Evolutionary conservation across 2,888 invertebrate genomes (phyloP).

Genomic region (Tineola bisselliella): DNA sequence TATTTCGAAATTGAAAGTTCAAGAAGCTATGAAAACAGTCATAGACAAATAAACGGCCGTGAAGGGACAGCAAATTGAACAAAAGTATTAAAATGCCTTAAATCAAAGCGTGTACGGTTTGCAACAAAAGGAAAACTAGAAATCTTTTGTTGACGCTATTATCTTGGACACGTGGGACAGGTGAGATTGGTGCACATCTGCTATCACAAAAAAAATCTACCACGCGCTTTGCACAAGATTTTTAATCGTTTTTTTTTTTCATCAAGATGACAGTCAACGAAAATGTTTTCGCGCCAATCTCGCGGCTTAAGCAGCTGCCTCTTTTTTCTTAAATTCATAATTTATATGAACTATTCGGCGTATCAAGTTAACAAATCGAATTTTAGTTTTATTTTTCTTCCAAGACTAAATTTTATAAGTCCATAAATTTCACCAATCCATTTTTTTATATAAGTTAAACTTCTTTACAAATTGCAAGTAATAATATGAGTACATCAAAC

Average conservation of each 20-base stretch:
- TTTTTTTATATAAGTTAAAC: too few relatives aligned
- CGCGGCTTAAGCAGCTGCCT: slow-evolving; percentile 38
- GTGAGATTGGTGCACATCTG: slow-evolving; percentile 60
- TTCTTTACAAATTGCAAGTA: too few relatives aligned
- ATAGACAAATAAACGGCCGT: neutral
- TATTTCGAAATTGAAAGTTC: too few relatives aligned
- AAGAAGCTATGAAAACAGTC: too few relatives aligned
- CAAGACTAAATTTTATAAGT: too few relatives aligned
- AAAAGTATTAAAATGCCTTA: slow-evolving; percentile 21
- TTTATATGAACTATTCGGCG: neutral
- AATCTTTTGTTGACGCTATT: slow-evolving; percentile 44
- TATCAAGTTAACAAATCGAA: neutral
- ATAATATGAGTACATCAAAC: too few relatives aligned
- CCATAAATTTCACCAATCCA: too few relatives aligned
- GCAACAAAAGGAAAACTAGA: slow-evolving; percentile 43
- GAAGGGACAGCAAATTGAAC: neutral
- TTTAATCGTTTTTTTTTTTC: slow-evolving; percentile 49
- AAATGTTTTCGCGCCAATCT: slow-evolving; percentile 49
- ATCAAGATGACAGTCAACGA: slow-evolving; percentile 49
- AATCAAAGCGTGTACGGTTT: slow-evolving; percentile 44
- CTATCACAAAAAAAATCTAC: slow-evolving; percentile 35
- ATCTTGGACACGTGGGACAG: slow-evolving; percentile 62
- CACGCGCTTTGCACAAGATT: slow-evolving; percentile 61
- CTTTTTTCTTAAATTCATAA: slow-evolving; percentile 8
- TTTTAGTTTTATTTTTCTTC: neutral